Conservation (phyloP, 1,140 invertebrate species). For the Heliconius himera region DNA sequence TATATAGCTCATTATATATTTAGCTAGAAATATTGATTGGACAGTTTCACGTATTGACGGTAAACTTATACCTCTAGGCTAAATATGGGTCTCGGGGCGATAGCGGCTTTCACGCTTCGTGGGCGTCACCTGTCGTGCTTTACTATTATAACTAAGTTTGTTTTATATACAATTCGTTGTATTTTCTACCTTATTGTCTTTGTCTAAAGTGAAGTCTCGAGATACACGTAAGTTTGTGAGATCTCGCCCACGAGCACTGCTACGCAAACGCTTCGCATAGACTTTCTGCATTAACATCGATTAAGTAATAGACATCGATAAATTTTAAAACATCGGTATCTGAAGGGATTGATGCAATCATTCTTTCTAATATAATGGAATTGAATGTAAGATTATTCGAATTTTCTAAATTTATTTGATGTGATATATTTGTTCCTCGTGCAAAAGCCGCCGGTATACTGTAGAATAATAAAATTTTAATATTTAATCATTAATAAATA, state of each 20-base stretch:
- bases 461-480: too few species aligned
- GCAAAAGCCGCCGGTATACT: too few species aligned
- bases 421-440: too few species aligned
- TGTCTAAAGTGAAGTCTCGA: not conserved
- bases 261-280: conserved; percentile 18
- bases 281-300: conserved; percentile 34
- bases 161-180: not conserved
- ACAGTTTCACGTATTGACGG: conserved; percentile 2
- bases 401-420: too few species aligned
- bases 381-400: not conserved
- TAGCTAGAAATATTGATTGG: conserved; percentile 8
- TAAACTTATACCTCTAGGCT: conserved; percentile 11
- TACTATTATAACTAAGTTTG: conserved; percentile 31
- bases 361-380: not conserved
- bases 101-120: conserved; percentile 46
- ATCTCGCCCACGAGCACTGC: conserved; percentile 34
- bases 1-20: not conserved
- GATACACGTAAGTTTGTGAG: not conserved
- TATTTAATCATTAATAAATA: too few species aligned
- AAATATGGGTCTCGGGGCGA: conserved; percentile 30
- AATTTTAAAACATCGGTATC: conserved; percentile 5
- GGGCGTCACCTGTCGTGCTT: conserved; percentile 47
- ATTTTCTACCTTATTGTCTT: conserved; percentile 21
- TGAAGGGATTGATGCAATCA: not conserved
- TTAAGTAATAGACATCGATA: conserved; percentile 9